These are phyloP conservation scores for Dasysyrphus tricinctus DNA, from an alignment of 2,888 invertebrate genomes.

Conservation along the genomic window DNA sequence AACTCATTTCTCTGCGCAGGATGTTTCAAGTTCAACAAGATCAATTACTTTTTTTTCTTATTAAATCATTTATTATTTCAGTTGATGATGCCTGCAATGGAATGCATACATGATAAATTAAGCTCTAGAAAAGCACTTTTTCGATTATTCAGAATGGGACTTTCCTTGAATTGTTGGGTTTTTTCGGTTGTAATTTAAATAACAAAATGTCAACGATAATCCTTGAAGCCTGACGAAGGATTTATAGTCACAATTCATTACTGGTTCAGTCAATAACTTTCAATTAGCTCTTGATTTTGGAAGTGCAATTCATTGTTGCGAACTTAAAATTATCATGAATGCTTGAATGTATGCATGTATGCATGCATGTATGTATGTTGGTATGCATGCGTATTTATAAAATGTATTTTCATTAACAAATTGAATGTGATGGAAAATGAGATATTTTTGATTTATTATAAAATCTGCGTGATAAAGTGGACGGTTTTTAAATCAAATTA, in stretches of 20 bases:
- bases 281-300: slow-evolving; percentile 29
- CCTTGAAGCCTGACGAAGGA: background rate
- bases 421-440: background rate
- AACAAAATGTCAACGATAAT: background rate
- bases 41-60: slow-evolving; percentile 2
- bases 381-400: too few species aligned
- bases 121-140: background rate
- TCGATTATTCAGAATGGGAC: background rate
- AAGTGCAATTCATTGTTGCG: slow-evolving; percentile 14
- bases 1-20: background rate
- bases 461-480: slow-evolving; percentile 16
- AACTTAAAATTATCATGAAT: slow-evolving; percentile 9
- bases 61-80: background rate
- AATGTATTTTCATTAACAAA: background rate
- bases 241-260: background rate
- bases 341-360: background rate
- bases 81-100: background rate
- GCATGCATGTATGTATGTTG: too few species aligned
- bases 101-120: background rate
- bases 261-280: slow-evolving; percentile 22
- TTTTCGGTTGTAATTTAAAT: background rate
- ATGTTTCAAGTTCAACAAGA: slow-evolving; percentile 1
- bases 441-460: background rate
- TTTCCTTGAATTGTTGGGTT: background rate
- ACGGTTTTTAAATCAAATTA: background rate